Percentiles rank a stretch among this genome's conserved stretches.
Conservation (phyloP, 2,797 vertebrate genomes). For the Typhlichthys eigenmanni region DNA sequence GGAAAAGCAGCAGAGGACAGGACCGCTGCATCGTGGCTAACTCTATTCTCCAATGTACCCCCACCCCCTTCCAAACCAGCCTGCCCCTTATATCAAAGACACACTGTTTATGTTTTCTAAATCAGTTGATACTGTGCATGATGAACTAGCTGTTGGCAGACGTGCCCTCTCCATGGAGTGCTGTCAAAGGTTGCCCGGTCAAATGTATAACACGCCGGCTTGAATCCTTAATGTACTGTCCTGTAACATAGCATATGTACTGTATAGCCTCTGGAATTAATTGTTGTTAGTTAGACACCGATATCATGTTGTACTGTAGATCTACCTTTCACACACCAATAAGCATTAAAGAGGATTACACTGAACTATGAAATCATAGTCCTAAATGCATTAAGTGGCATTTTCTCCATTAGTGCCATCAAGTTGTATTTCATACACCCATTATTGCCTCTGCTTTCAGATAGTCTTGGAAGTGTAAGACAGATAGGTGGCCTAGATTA, state of each 20-base stretch:
- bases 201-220: conserved; percentile 77
- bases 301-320: too few relatives aligned
- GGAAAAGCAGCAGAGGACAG: conserved; percentile 64
- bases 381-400: conserved; percentile 27
- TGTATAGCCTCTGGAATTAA: conserved; percentile 25
- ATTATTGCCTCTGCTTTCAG: conserved; percentile 47
- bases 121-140: conserved; percentile 80
- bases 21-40: conserved; percentile 69
- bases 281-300: conserved; percentile 22
- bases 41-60: conserved; percentile 19
- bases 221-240: conserved; percentile 72
- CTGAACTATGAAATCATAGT: conserved; percentile 54
- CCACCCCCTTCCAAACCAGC: conserved; percentile 48
- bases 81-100: conserved; percentile 80
- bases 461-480: conserved; percentile 63
- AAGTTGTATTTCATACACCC: conserved; percentile 45
- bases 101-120: conserved; percentile 81
- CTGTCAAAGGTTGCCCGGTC: conserved; percentile 78
- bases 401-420: conserved; percentile 3
- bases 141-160: conserved; percentile 80
- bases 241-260: conserved; percentile 60
- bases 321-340: conserved; percentile 54
- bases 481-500: conserved; percentile 78
- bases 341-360: conserved; percentile 56
- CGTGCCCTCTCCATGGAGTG: conserved; percentile 68